Conservation (phyloP, 2,113 vertebrate genomes). For the Psittacara wagleri region DNA sequence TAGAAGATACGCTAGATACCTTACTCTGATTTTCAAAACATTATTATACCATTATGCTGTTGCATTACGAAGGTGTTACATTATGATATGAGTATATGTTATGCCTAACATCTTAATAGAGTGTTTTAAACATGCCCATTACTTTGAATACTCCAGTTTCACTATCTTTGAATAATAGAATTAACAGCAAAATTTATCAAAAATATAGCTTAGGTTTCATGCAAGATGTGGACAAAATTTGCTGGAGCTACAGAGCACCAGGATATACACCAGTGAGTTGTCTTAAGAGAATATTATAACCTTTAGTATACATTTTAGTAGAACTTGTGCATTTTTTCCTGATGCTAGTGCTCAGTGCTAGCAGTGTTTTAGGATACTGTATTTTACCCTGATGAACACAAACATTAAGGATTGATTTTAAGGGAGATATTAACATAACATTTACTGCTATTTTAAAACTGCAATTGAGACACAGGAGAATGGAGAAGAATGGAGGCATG, state of each 20-base stretch:
- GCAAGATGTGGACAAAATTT: background rate
- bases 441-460: constrained; percentile 25
- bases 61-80: background rate
- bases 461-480: background rate
- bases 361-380: background rate
- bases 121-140: background rate
- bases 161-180: background rate
- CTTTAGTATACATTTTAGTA: background rate
- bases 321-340: background rate
- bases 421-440: background rate
- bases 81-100: background rate
- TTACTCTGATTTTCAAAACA: background rate
- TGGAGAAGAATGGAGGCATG: background rate
- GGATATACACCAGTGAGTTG: background rate
- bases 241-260: background rate
- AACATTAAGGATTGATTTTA: background rate
- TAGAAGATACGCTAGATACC: background rate
- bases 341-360: background rate
- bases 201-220: background rate
- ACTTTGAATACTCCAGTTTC: background rate
- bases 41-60: background rate
- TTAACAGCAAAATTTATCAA: background rate
- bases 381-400: background rate
- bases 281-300: background rate
- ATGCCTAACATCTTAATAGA: background rate